Base-by-base conservation (phyloP, 2,797 vertebrate genomes). In the Oophaga sylvatica region DNA sequence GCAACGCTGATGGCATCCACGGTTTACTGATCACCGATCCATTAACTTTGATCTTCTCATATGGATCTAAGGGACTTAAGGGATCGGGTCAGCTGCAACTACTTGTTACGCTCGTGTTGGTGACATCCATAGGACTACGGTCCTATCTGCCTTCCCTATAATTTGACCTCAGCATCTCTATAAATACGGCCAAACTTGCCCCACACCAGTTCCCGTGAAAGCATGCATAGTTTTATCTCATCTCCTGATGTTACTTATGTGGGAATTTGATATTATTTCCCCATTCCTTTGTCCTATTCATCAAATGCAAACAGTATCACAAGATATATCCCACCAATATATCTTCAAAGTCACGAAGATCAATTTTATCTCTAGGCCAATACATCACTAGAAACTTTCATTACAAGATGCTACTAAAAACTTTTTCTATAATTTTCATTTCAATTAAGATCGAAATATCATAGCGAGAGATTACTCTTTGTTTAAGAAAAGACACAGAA, bases 331-430 rank as follows among this genome's bases (percentile, higher is more conserved):
- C 56, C 22, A 62, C 78, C 79, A 65, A 86, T 86, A 70, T 60
- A 86, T 86, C 85, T 80, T 62, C 79, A 62, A 87, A 71, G 67
- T 81, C 35, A 48, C 79, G 31, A 22, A 20, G 79, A 22, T 48
- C 85, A 60, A 75, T 71, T 73, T 67, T 75, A 65, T 59, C 71
- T n/a, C 13, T 12, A 41, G 31, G 63, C 29, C 29, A n/a, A 87
- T 81, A 41, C 12, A 87, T 71, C 79, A 80, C 77, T 59, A 80
- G 53, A 80, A 68, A 80, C 59, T 86, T 53, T 67, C 83, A 85
- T 85, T 85, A 86, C 76, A 68, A 79, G 60, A 63, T 19, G 10
- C 41, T 12, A 29, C 22, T 48, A 26, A 48, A 79, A 85, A 67
- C 48, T 65, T 53, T 63, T 41, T 26, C 26, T 13, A 67, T 68